Percentiles rank a stretch among this genome's conserved stretches.
phyloP scores from a whole-genome alignment of 2,888 invertebrate species.

The Eumacrocentrus americanus region DNA sequence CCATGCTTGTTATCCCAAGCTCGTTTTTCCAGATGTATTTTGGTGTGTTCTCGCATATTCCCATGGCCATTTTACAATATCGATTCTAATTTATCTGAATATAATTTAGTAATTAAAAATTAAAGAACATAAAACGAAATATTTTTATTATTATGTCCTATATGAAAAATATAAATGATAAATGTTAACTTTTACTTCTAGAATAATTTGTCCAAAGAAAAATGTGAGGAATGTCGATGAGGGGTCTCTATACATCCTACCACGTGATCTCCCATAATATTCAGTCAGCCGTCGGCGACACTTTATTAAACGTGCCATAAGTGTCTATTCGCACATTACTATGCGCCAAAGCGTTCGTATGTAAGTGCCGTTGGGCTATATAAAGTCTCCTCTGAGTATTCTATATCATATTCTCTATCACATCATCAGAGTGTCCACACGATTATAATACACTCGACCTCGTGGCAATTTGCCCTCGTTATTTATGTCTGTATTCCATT shows the following conservation, averaged over 20 bases:
- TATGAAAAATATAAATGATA: neutral
- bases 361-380: neutral
- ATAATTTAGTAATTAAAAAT: neutral
- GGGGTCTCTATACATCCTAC: constrained; percentile 7
- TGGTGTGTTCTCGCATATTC: constrained; percentile 7
- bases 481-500: constrained; percentile 9
- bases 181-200: neutral
- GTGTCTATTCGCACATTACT: constrained; percentile 28
- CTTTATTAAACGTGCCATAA: constrained; percentile 51
- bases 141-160: neutral
- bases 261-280: constrained; percentile 18
- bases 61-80: constrained; percentile 5
- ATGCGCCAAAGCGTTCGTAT: constrained; percentile 18
- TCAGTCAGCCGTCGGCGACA: constrained; percentile 40
- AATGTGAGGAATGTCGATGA: constrained; percentile 15
- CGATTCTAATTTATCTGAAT: too few species aligned
- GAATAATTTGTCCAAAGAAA: neutral
- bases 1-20: neutral
- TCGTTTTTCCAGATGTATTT: constrained; percentile 6
- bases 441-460: constrained; percentile 13
- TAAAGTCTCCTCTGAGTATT: neutral
- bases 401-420: neutral
- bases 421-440: constrained; percentile 5
- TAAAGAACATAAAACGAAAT: neutral
- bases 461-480: neutral